Conservation (phyloP, 2,888 invertebrate species). For the Agriotes lineatus region DNA sequence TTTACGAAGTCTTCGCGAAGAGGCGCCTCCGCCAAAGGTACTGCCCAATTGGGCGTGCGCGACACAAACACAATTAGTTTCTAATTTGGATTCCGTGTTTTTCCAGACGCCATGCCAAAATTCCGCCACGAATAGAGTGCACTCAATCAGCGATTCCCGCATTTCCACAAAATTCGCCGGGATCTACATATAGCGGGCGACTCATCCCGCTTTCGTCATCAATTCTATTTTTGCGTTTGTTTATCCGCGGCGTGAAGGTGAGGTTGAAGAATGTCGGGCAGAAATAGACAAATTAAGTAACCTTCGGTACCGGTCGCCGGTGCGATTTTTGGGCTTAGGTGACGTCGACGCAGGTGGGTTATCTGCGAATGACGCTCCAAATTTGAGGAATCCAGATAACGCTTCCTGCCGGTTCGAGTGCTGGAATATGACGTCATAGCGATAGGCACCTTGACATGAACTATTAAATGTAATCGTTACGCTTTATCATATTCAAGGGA, state of each 20-base stretch:
- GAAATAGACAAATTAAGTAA: slow-evolving; percentile 3
- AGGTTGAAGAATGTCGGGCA: slow-evolving; percentile 26
- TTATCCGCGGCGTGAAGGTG: slow-evolving; percentile 42
- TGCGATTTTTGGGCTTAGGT: no score
- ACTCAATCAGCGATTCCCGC: slow-evolving; percentile 13
- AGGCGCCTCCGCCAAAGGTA: neutral
- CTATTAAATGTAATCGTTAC: no score
- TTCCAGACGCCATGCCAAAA: slow-evolving; percentile 22
- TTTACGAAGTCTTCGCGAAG: neutral
- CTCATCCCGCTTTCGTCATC: slow-evolving; percentile 46
- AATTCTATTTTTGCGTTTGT: slow-evolving; percentile 46
- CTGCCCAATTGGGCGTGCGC: neutral
- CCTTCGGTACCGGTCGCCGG: no score
- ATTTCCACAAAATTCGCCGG: slow-evolving; percentile 37
- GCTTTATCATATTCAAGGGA: no score
- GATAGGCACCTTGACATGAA: no score
- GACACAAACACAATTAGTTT: slow-evolving; percentile 26
- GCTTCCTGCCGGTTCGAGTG: no score
- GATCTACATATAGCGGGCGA: slow-evolving; percentile 41
- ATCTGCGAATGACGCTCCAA: no score
- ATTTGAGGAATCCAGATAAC: no score
- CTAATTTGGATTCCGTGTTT: slow-evolving; percentile 28
- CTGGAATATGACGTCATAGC: no score
- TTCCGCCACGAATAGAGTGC: slow-evolving; percentile 25
- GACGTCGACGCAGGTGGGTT: no score